phyloP scores from a whole-genome alignment of 2,113 vertebrate genomes.

The Pluvialis apricaria region DNA sequence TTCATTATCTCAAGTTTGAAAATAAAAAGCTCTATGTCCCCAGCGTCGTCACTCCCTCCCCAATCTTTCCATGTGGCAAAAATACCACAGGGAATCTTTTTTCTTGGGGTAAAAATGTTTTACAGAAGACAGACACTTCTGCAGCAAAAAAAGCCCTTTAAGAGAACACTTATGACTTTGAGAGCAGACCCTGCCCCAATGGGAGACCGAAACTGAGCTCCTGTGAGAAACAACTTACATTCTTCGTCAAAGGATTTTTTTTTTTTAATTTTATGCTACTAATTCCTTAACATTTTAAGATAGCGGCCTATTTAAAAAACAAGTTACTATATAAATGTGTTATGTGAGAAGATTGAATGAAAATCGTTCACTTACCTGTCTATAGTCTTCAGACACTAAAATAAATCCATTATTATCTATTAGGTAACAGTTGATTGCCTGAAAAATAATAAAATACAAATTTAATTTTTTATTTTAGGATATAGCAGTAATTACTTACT shows the following conservation, averaged over 20 bases:
- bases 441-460: conserved; percentile 27
- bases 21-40: neutral
- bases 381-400: conserved; percentile 92
- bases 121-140: neutral
- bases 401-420: conserved; percentile 99
- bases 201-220: conserved; percentile 5
- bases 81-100: neutral
- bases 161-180: conserved; percentile 7
- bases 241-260: neutral
- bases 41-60: neutral
- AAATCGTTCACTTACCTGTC: conserved; percentile 76
- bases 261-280: neutral
- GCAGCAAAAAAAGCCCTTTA: neutral
- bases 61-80: neutral
- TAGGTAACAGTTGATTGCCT: conserved; percentile 96
- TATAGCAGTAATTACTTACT: neutral
- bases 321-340: neutral
- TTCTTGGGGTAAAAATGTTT: neutral
- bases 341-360: neutral
- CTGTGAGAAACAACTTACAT: neutral
- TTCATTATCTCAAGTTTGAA: neutral
- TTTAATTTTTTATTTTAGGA: neutral
- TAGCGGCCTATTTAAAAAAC: neutral
- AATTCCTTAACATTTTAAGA: neutral
- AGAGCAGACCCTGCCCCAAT: neutral